Evolutionary conservation across 2,113 vertebrate species (phyloP).

Genomic region (Tricholaema leucomelas): DNA sequence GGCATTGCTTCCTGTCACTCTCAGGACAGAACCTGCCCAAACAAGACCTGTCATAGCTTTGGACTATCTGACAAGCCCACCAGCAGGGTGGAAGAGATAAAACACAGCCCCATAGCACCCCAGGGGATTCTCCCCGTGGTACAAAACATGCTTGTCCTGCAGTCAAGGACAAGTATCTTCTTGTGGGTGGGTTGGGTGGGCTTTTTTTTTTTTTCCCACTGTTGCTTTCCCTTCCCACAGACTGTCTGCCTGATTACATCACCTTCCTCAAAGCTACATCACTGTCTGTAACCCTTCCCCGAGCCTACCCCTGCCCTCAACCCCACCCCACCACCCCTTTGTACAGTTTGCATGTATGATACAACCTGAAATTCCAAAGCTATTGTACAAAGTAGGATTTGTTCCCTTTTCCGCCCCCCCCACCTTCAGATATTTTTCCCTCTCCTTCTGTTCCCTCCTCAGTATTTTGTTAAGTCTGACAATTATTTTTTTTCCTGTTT

Average conservation of each 20-base stretch:
- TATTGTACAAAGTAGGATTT: slow-evolving; percentile 84
- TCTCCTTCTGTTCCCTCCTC: not conserved
- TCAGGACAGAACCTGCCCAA: not conserved
- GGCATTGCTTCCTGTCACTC: not conserved
- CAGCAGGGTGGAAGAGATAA: slow-evolving; percentile 9
- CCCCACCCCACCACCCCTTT: slow-evolving; percentile 6
- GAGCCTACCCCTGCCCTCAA: slow-evolving; percentile 9
- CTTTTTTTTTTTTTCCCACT: not conserved
- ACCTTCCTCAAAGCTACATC: slow-evolving; percentile 29
- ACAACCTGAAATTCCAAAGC: slow-evolving; percentile 86
- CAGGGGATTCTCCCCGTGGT: slow-evolving; percentile 4
- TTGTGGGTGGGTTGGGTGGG: not conserved
- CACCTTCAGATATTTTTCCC: not conserved
- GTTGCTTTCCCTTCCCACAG: slow-evolving; percentile 41
- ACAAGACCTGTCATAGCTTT: not conserved
- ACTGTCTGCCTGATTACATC: slow-evolving; percentile 43
- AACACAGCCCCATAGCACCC: not conserved
- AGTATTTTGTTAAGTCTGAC: slow-evolving; percentile 77
- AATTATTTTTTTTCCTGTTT: slow-evolving; percentile 79
- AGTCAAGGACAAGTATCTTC: slow-evolving; percentile 39
- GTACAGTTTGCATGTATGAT: slow-evolving; percentile 71
- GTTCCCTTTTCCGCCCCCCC: slow-evolving; percentile 67
- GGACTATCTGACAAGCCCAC: slow-evolving; percentile 39
- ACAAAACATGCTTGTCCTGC: slow-evolving; percentile 26
- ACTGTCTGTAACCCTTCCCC: slow-evolving; percentile 30